Evolutionary conservation across 2,888 invertebrate genomes (phyloP).

Genomic region (Brachypalpus laphriformis): DNA sequence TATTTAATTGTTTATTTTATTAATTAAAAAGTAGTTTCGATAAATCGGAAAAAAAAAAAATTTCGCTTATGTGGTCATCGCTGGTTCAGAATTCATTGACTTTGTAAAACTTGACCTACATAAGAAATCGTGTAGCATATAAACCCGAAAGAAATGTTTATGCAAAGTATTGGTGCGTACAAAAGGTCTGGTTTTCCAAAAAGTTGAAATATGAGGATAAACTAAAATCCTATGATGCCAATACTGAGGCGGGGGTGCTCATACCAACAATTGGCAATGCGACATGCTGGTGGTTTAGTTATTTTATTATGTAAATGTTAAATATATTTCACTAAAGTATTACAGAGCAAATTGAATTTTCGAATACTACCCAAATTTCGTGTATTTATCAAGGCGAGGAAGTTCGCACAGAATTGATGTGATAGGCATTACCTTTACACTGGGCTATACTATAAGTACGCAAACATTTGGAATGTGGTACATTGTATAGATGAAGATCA

Average conservation of each 20-base stretch:
- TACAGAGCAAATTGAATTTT: neutral
- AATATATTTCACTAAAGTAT: neutral
- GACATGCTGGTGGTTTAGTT: neutral
- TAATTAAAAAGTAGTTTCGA: neutral
- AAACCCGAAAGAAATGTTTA: constrained; percentile 1
- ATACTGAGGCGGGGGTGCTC: neutral
- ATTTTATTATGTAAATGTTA: neutral
- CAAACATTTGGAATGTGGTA: too few relatives aligned
- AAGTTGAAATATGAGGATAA: neutral
- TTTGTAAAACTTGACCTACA: constrained; percentile 63
- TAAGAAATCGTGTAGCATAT: constrained; percentile 35
- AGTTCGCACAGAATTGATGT: too few relatives aligned
- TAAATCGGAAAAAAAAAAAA: neutral
- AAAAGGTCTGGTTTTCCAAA: neutral
- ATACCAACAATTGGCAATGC: neutral
- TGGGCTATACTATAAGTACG: too few relatives aligned
- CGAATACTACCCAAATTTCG: neutral
- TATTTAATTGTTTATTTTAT: constrained; percentile 30
- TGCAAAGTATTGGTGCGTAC: neutral
- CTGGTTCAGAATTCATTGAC: neutral
- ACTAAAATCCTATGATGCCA: neutral
- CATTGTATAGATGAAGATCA: too few relatives aligned
- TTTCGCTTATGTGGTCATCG: neutral
- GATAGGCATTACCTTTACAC: too few relatives aligned
- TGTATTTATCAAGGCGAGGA: neutral